Percentiles rank a stretch among this genome's conserved stretches.
These are phyloP conservation scores for Sciaenops ocellatus DNA, from an alignment of 2,797 vertebrate species.

Conservation along the genomic window DNA sequence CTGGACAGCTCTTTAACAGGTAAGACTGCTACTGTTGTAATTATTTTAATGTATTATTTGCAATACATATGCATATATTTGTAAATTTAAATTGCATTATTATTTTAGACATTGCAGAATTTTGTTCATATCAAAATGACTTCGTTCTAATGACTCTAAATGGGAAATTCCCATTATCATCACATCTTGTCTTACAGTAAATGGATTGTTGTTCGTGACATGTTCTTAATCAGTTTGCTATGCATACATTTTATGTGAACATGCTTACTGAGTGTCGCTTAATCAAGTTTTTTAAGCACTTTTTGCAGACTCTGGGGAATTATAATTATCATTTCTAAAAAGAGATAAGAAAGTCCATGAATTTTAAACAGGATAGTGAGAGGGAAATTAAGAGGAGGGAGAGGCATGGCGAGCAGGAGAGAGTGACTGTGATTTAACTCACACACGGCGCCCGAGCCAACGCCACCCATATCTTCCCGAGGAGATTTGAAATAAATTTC, in stretches of 20 bases:
- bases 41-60: not conserved
- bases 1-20: constrained; percentile 98
- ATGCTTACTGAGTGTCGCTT: constrained; percentile 64
- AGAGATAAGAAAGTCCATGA: constrained; percentile 87
- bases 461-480: constrained; percentile 70
- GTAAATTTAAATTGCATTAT: not conserved
- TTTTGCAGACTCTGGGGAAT: constrained; percentile 77
- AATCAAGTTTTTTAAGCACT: constrained; percentile 76
- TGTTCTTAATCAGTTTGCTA: constrained; percentile 48
- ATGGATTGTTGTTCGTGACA: constrained; percentile 43
- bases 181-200: constrained; percentile 50
- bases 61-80: not conserved
- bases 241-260: constrained; percentile 60
- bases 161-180: constrained; percentile 27
- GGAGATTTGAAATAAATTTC: constrained; percentile 85
- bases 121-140: constrained; percentile 21
- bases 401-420: constrained; percentile 41
- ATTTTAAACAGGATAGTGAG: constrained; percentile 85
- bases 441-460: constrained; percentile 48
- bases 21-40: constrained; percentile 67
- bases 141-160: constrained; percentile 1
- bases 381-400: constrained; percentile 76
- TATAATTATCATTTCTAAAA: constrained; percentile 81
- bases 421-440: constrained; percentile 73
- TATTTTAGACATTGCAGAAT: not conserved